These are phyloP conservation scores for Pterostichus niger DNA, from an alignment of 2,888 invertebrate genomes.

Conservation along the genomic window DNA sequence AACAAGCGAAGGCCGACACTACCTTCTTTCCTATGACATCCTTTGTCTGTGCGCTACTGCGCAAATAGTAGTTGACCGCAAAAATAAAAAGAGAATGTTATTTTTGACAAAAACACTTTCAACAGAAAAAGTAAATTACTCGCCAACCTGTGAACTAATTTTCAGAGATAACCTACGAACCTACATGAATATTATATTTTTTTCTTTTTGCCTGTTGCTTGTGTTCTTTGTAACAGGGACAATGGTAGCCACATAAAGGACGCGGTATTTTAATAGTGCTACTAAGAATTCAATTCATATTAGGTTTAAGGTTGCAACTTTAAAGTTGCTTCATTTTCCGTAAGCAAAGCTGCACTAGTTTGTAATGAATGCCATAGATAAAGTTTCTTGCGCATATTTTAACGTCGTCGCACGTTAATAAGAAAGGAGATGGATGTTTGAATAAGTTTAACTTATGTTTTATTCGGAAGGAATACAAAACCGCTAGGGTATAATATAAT, in stretches of 20 bases:
- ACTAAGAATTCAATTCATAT: slow-evolving; percentile 41
- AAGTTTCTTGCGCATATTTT: slow-evolving; percentile 18
- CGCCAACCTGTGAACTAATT: background rate
- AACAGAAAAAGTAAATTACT: slow-evolving; percentile 2
- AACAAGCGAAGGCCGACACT: too few species aligned
- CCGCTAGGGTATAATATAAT: background rate
- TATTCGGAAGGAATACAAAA: background rate
- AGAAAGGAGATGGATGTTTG: background rate
- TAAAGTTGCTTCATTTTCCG: background rate
- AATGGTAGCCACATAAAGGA: slow-evolving; percentile 2
- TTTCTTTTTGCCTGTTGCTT: slow-evolving; percentile 37
- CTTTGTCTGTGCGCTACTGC: too few species aligned
- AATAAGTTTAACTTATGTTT: background rate
- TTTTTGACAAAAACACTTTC: slow-evolving; percentile 3
- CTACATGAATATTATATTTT: background rate
- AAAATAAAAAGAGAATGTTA: background rate
- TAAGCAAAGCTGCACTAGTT: slow-evolving; percentile 6
- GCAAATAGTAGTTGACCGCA: too few species aligned
- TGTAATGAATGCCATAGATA: slow-evolving; percentile 25
- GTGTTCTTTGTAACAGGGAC: slow-evolving; percentile 1
- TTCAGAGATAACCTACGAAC: slow-evolving; percentile 6
- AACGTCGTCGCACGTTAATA: background rate
- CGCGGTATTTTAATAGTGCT: slow-evolving; percentile 29
- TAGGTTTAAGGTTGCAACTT: slow-evolving; percentile 1
- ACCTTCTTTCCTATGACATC: too few species aligned